These are phyloP conservation scores for Belgica antarctica DNA, from an alignment of 2,888 invertebrate species.

Conservation along the genomic window DNA sequence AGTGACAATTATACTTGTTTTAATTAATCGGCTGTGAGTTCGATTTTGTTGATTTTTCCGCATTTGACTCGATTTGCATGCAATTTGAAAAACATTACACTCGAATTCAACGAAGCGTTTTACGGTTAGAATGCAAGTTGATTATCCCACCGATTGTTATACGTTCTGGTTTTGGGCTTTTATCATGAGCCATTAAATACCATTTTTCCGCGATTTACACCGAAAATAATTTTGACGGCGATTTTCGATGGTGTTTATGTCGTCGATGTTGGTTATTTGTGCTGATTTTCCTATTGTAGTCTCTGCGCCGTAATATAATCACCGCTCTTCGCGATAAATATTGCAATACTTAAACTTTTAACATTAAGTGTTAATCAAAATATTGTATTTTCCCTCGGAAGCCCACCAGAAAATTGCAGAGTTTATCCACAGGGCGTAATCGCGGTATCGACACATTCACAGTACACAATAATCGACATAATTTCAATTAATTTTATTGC, in stretches of 20 bases:
- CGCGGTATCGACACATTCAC: neutral
- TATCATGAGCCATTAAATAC: neutral
- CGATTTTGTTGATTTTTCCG: neutral
- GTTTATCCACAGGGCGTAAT: conserved; percentile 17
- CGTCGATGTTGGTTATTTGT: conserved; percentile 2
- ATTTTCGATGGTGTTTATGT: neutral
- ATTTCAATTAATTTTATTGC: conserved; percentile 41
- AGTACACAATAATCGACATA: conserved; percentile 29
- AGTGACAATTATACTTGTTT: neutral
- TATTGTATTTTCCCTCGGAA: conserved; percentile 10
- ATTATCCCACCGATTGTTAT: conserved; percentile 5
- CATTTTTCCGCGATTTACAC: neutral
- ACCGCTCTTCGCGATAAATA: conserved; percentile 24
- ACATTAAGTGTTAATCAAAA: conserved; percentile 36
- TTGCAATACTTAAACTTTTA: neutral
- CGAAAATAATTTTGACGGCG: conserved; percentile 5
- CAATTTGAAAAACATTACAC: conserved; percentile 1
- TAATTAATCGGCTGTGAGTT: neutral
- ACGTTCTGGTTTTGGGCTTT: neutral
- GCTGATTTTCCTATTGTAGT: conserved; percentile 39
- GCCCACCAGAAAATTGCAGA: neutral
- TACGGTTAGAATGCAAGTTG: conserved; percentile 7
- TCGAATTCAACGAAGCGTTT: neutral
- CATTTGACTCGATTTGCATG: conserved; percentile 1
- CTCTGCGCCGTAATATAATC: too few relatives aligned